Conservation (phyloP, 2,888 invertebrate genomes). For the Andrena bicolor region DNA sequence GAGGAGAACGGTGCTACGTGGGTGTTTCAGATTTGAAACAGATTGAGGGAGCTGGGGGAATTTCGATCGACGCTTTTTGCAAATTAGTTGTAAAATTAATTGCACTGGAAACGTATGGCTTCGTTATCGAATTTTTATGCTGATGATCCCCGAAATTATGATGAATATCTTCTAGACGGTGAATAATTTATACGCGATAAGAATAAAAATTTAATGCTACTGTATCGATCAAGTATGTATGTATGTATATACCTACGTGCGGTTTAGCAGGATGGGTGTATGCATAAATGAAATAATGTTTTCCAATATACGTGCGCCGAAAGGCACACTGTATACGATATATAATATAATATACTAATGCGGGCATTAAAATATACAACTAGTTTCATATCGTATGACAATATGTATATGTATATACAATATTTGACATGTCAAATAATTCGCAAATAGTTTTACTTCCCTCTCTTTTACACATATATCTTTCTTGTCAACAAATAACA, state of each 20-base stretch:
- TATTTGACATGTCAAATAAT: slow-evolving; percentile 83
- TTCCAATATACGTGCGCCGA: slow-evolving; percentile 66
- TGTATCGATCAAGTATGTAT: not conserved
- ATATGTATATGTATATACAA: slow-evolving; percentile 81
- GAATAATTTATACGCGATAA: slow-evolving; percentile 21
- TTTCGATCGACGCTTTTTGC: slow-evolving; percentile 19
- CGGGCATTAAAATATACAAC: slow-evolving; percentile 81
- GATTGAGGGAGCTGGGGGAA: not conserved
- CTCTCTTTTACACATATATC: slow-evolving; percentile 55
- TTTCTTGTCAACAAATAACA: slow-evolving; percentile 73
- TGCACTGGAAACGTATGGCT: slow-evolving; percentile 23
- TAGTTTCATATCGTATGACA: slow-evolving; percentile 79
- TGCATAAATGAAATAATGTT: slow-evolving; percentile 62
- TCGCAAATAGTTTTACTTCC: slow-evolving; percentile 72
- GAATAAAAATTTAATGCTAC: slow-evolving; percentile 25
- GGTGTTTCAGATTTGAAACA: slow-evolving; percentile 1
- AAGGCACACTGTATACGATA: slow-evolving; percentile 67
- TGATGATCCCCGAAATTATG: slow-evolving; percentile 1
- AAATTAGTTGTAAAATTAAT: slow-evolving; percentile 37
- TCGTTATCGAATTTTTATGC: slow-evolving; percentile 16
- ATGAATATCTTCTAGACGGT: slow-evolving; percentile 7
- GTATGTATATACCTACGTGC: not conserved
- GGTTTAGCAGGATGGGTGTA: slow-evolving; percentile 56
- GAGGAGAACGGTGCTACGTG: too few relatives aligned
- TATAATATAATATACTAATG: slow-evolving; percentile 74